Conservation (phyloP, 2,797 vertebrate genomes). For the Danio tinwini region DNA sequence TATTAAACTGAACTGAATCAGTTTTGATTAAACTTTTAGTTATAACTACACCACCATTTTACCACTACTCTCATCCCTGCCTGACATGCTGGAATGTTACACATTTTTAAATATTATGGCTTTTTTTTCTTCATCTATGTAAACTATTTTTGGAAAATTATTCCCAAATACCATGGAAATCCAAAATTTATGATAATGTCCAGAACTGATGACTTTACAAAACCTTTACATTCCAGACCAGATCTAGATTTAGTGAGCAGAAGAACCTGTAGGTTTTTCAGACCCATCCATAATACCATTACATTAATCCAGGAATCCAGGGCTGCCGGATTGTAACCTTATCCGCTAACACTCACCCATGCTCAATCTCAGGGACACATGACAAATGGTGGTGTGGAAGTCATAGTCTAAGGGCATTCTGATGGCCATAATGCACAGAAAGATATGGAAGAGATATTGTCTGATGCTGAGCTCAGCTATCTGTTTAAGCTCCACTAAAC, state of each 20-base stretch:
- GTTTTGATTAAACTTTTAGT: too few species aligned
- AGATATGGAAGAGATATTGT: neutral
- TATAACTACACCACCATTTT: too few species aligned
- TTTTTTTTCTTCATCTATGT: too few species aligned
- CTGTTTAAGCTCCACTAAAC: too few species aligned
- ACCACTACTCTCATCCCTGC: too few species aligned
- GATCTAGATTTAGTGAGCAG: neutral
- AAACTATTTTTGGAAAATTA: too few species aligned
- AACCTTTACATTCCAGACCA: neutral
- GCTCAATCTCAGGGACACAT: neutral
- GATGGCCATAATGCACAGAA: too few species aligned
- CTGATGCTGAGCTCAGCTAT: neutral
- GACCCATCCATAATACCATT: neutral
- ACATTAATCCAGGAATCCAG: neutral
- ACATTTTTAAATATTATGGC: too few species aligned
- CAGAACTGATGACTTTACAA: neutral
- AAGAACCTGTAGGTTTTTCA: neutral
- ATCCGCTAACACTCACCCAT: neutral
- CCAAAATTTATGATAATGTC: too few species aligned
- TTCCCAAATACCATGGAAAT: too few species aligned
- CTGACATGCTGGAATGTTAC: too few species aligned
- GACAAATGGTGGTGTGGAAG: neutral
- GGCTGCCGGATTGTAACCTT: neutral
- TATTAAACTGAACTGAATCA: too few species aligned
- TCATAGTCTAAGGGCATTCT: neutral